Base-by-base conservation (phyloP, 2,888 invertebrate species). In the Mimumesa dahlbomi region DNA sequence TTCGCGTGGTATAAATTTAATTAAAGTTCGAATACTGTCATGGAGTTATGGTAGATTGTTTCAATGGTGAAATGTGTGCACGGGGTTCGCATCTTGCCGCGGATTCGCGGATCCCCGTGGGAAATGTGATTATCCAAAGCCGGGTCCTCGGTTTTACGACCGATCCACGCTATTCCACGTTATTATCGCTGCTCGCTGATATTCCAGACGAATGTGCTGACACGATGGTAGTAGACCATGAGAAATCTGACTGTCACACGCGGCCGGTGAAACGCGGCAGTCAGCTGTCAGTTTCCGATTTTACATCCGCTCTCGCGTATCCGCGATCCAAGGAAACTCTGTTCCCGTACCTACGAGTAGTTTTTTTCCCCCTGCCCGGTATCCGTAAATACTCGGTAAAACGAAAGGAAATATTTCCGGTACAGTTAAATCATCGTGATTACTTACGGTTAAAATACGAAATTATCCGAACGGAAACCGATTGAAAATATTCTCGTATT, bases 151-250 rank as follows among this genome's bases (percentile, higher is more conserved):
- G 22, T 57, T 57, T 70, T 29, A 52, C 67, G 52, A 52, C 11
- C 38, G 50, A 50, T 14, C 34, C 40, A n/a, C 3, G 38, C 45
- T 19, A 50, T 29, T 29, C 40, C 14, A 46, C 40, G 22, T 67
- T 70, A 70, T 57, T 61, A 67, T 29, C 48, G 46, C 56, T 57
- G 46, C 48, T 45, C 66, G 7, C 34, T 69, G 19, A 29, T 49
- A 43, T 43, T 53, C 42, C 21, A 0, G 0, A 2, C 9, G 67
- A 56, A 54, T 42, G 54, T 45, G 54, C 70, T 50, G 67, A 67
- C 54, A 25, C 49, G 29, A 49, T 50, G 13, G 43, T 11, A 11
- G 21, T 2, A 36, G 18, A 29, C 42, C 13, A 25, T 25, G 66
- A 54, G 14, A 29, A 54, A 22, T 6, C 36, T 25, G 46, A 29